These are phyloP conservation scores for Heterohyrax brucei DNA, from an alignment of 2,797 vertebrate genomes.

Conservation along the genomic window DNA sequence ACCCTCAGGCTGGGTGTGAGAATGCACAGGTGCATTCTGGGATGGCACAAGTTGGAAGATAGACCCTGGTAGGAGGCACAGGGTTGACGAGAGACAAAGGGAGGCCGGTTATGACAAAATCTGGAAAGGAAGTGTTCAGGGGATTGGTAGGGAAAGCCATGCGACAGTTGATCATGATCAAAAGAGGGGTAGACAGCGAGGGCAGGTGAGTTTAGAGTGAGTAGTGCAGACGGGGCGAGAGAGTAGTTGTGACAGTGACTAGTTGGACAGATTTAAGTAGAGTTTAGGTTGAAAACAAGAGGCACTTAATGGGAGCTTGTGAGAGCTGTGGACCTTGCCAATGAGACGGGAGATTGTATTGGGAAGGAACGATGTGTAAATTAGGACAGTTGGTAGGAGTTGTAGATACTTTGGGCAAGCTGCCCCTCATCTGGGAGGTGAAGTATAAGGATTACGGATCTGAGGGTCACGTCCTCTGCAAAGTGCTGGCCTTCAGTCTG, in stretches of 20 bases:
- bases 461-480: constrained; percentile 9
- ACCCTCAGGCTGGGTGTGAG: no score
- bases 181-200: not conserved
- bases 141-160: constrained; percentile 41
- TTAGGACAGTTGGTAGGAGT: not conserved
- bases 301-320: constrained; percentile 21
- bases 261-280: constrained; percentile 23
- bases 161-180: not conserved
- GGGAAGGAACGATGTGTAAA: constrained; percentile 7
- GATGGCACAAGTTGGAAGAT: not conserved
- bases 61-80: not conserved
- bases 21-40: no score
- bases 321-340: not conserved
- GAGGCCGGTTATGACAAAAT: not conserved
- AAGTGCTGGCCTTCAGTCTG: not conserved
- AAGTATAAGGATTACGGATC: not conserved
- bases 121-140: not conserved
- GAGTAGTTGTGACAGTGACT: not conserved
- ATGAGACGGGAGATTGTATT: not conserved
- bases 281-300: constrained; percentile 26
- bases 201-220: not conserved
- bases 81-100: not conserved
- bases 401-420: constrained; percentile 49
- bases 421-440: not conserved
- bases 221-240: not conserved